Evolutionary conservation across 2,888 invertebrate genomes (phyloP).

Genomic region (Cataglyphis rosenhaueri): DNA sequence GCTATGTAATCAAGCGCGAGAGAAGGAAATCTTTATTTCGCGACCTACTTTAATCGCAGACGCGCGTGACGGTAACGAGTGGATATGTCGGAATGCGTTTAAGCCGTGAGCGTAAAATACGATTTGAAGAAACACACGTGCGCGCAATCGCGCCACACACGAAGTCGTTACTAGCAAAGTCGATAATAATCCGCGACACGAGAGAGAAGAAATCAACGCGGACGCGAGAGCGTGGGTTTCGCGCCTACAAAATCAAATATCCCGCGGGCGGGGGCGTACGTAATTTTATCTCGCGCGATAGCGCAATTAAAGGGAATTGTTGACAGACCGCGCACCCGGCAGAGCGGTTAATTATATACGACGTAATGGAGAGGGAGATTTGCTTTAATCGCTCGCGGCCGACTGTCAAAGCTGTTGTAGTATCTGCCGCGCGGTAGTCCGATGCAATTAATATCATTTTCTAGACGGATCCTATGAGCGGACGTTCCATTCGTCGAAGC

Average conservation of each 20-base stretch:
- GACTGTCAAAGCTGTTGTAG: conserved; percentile 17
- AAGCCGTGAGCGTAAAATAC: conserved; percentile 16
- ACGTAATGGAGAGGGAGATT: conserved; percentile 21
- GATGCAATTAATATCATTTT: conserved; percentile 32
- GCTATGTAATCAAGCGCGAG: conserved; percentile 19
- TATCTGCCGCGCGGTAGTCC: neutral
- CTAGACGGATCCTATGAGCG: neutral
- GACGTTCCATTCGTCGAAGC: conserved; percentile 15
- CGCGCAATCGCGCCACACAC: conserved; percentile 21
- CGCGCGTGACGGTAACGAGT: conserved; percentile 57
- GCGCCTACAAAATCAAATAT: conserved; percentile 49
- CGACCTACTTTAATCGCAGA: conserved; percentile 48
- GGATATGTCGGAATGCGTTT: conserved; percentile 35
- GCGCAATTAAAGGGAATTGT: conserved; percentile 62
- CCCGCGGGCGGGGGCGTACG: conserved; percentile 36
- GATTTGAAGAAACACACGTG: neutral
- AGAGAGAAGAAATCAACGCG: conserved; percentile 28
- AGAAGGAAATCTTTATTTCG: conserved; percentile 47
- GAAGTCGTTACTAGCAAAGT: neutral
- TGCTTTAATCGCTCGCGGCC: conserved; percentile 29
- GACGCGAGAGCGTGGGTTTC: conserved; percentile 8
- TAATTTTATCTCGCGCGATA: conserved; percentile 51
- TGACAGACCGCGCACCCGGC: conserved; percentile 26
- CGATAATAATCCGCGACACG: conserved; percentile 4
- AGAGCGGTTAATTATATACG: conserved; percentile 46